phyloP scores from a whole-genome alignment of 2,888 invertebrate species.

The Silvanus unidentatus region DNA sequence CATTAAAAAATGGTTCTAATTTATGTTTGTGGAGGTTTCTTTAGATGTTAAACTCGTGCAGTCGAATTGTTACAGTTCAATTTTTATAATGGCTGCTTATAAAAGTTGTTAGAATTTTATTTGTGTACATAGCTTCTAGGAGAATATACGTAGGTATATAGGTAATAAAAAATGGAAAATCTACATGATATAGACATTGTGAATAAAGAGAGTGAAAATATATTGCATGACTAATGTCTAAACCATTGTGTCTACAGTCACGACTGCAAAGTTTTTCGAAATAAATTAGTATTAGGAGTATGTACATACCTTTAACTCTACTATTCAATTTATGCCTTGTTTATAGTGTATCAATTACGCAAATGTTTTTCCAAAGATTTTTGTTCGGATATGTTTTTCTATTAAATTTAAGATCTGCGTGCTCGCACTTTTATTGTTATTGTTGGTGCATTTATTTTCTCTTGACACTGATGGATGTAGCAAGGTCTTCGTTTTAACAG shows the following conservation, averaged over 20 bases:
- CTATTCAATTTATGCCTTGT: slow-evolving; percentile 8
- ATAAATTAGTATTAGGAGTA: slow-evolving; percentile 3
- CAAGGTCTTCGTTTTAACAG: slow-evolving; percentile 1
- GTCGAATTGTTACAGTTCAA: too few relatives aligned
- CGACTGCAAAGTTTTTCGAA: slow-evolving; percentile 7
- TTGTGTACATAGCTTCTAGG: too few relatives aligned
- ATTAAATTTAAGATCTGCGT: slow-evolving; percentile 4
- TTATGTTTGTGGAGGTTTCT: too few relatives aligned
- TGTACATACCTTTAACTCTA: slow-evolving; percentile 3
- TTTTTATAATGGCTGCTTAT: too few relatives aligned
- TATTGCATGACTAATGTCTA: neutral
- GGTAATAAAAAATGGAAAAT: too few relatives aligned
- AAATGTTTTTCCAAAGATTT: slow-evolving; percentile 2
- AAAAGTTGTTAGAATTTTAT: too few relatives aligned
- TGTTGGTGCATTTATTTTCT: slow-evolving; percentile 1
- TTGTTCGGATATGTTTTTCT: too few relatives aligned
- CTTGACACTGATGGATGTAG: slow-evolving; percentile 12
- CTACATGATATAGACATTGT: too few relatives aligned
- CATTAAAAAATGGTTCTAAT: too few relatives aligned
- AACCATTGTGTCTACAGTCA: slow-evolving; percentile 13
- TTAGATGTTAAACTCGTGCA: too few relatives aligned
- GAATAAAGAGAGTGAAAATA: neutral
- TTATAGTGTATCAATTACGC: slow-evolving; percentile 10
- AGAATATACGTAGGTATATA: too few relatives aligned
- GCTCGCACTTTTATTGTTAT: neutral